Evolutionary conservation across 1,140 invertebrate species (phyloP).

Genomic region (Sinonovacula constricta): DNA sequence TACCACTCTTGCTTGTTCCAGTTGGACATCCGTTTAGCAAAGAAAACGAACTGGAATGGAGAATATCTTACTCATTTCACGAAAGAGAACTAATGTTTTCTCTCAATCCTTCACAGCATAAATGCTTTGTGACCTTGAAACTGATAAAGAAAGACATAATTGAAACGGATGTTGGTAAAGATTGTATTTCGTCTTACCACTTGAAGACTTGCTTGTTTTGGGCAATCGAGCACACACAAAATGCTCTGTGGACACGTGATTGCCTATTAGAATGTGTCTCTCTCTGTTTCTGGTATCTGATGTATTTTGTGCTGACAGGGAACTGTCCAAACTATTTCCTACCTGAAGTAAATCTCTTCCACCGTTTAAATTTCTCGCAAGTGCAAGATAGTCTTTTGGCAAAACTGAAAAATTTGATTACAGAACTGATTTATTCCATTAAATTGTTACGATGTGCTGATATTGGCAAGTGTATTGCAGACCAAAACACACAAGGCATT

Average conservation of each 20-base stretch:
- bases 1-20: slow-evolving; percentile 15
- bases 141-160: slow-evolving; percentile 16
- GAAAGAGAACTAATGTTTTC: slow-evolving; percentile 26
- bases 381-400: background rate
- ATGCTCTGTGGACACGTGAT: background rate
- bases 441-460: background rate
- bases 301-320: background rate
- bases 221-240: background rate
- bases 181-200: background rate
- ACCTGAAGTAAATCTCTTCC: slow-evolving; percentile 19
- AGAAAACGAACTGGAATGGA: slow-evolving; percentile 29
- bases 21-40: slow-evolving; percentile 8
- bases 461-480: background rate
- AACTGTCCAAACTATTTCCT: slow-evolving; percentile 28
- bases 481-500: background rate
- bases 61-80: slow-evolving; percentile 27
- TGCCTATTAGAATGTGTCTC: slow-evolving; percentile 20
- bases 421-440: background rate
- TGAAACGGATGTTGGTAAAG: slow-evolving; percentile 6
- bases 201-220: slow-evolving; percentile 25
- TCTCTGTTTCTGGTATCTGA: slow-evolving; percentile 2
- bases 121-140: slow-evolving; percentile 35
- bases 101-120: slow-evolving; percentile 19
- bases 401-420: background rate
- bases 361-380: background rate